phyloP scores from a whole-genome alignment of 92 coral and sea anemone species.

The Siderastrea radians region DNA sequence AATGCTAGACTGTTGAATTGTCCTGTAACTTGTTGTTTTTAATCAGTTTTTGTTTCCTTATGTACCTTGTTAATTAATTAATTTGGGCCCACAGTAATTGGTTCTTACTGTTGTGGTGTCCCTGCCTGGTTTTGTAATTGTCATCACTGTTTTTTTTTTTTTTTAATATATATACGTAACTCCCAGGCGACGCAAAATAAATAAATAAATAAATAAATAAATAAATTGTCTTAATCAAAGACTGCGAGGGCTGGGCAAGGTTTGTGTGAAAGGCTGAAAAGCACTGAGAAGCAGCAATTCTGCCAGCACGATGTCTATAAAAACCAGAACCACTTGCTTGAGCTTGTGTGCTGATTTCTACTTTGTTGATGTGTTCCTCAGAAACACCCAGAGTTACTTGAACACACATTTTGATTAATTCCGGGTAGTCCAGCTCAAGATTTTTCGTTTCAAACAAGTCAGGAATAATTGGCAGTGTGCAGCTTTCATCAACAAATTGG shows the following conservation, averaged over 20 bases:
- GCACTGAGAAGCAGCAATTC: conserved; percentile 52
- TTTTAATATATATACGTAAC: too few relatives aligned
- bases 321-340: conserved; percentile 31
- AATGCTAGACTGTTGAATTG: too few relatives aligned
- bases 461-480: conserved; percentile 36
- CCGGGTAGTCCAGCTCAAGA: conserved; percentile 44
- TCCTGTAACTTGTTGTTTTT: too few relatives aligned
- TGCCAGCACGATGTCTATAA: conserved; percentile 54
- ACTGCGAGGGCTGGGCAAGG: conserved; percentile 58
- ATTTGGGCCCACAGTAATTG: too few relatives aligned
- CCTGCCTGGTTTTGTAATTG: too few relatives aligned
- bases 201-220: too few relatives aligned
- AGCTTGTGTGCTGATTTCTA: conserved; percentile 22
- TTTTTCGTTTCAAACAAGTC: conserved; percentile 40
- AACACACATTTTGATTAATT: conserved; percentile 39
- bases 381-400: conserved; percentile 23
- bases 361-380: conserved; percentile 24
- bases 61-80: too few relatives aligned
- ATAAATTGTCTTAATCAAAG: conserved; percentile 58
- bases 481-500: conserved; percentile 45
- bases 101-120: too few relatives aligned
- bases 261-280: conserved; percentile 13
- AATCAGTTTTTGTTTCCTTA: too few relatives aligned
- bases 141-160: too few relatives aligned
- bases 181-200: too few relatives aligned